Conservation (phyloP, 2,888 invertebrate genomes). For the Dexiosoma caninum region DNA sequence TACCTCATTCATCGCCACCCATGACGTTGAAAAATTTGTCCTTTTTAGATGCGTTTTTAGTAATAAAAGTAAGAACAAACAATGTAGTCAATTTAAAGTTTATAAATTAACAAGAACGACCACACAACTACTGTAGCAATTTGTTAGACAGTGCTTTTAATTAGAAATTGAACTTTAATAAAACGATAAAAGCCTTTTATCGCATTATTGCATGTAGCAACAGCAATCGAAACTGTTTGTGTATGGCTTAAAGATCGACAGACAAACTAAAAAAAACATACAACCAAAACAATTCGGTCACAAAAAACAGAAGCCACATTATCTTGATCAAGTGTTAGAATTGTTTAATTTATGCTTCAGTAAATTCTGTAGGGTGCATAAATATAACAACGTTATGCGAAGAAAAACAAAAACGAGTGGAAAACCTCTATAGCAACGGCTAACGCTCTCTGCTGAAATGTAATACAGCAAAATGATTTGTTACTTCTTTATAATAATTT, state of each 20-base stretch:
- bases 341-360: conserved; percentile 72
- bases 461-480: conserved; percentile 51
- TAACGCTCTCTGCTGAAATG: conserved; percentile 54
- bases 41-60: too few relatives aligned
- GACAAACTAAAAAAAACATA: conserved; percentile 25
- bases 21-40: too few relatives aligned
- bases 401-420: too few relatives aligned
- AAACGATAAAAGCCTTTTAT: conserved; percentile 38
- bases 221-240: conserved; percentile 6
- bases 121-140: background rate
- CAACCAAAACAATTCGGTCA: background rate
- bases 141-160: conserved; percentile 32
- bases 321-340: conserved; percentile 69
- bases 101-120: too few relatives aligned
- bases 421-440: background rate
- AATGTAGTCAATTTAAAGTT: too few relatives aligned
- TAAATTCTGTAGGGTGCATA: conserved; percentile 62
- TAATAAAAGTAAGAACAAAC: too few relatives aligned
- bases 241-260: conserved; percentile 7
- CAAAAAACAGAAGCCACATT: conserved; percentile 46
- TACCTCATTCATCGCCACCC: too few relatives aligned
- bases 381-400: conserved; percentile 47
- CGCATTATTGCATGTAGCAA: background rate
- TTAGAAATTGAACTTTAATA: conserved; percentile 67
- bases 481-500: conserved; percentile 1